Conservation (phyloP, 2,888 invertebrate genomes). For the Drosophila pseudotakahashii region DNA sequence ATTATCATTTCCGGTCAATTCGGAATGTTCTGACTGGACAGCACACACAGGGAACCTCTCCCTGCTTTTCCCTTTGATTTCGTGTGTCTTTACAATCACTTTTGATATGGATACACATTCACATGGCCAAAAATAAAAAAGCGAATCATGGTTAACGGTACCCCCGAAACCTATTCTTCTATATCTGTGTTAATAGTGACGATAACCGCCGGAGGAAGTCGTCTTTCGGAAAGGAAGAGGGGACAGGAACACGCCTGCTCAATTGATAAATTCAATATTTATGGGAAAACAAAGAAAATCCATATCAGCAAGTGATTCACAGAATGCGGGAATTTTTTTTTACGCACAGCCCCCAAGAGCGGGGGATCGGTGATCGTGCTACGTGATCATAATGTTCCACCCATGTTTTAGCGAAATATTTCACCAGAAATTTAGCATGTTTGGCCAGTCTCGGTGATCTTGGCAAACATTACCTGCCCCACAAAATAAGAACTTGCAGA, state of each 20-base stretch:
- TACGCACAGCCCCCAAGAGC: conserved; percentile 1
- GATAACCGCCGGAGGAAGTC: conserved; percentile 54
- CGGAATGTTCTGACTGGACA: conserved; percentile 40
- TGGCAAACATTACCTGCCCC: conserved; percentile 37
- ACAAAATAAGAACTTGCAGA: conserved; percentile 21
- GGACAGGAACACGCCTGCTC: conserved; percentile 37
- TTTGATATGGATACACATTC: conserved; percentile 50
- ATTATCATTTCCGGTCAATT: conserved; percentile 75
- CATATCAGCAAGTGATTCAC: conserved; percentile 60
- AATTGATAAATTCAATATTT: conserved; percentile 61
- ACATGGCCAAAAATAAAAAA: conserved; percentile 38
- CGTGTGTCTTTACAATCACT: conserved; percentile 39
- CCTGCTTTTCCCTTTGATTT: conserved; percentile 2
- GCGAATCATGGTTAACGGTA: conserved; percentile 57
- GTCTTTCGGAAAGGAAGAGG: conserved; percentile 37
- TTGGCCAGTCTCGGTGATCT: conserved; percentile 23
- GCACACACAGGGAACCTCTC: not conserved
- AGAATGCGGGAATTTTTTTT: not conserved
- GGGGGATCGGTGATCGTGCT: conserved; percentile 15
- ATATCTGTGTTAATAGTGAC: conserved; percentile 39
- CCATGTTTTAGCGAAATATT: conserved; percentile 15
- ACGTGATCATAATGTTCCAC: conserved; percentile 23
- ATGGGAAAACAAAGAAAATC: conserved; percentile 52
- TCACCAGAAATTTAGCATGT: conserved; percentile 17
- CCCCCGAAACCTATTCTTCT: conserved; percentile 21